Conservation (phyloP, 2,888 invertebrate genomes). For the Ophion slaviceki region DNA sequence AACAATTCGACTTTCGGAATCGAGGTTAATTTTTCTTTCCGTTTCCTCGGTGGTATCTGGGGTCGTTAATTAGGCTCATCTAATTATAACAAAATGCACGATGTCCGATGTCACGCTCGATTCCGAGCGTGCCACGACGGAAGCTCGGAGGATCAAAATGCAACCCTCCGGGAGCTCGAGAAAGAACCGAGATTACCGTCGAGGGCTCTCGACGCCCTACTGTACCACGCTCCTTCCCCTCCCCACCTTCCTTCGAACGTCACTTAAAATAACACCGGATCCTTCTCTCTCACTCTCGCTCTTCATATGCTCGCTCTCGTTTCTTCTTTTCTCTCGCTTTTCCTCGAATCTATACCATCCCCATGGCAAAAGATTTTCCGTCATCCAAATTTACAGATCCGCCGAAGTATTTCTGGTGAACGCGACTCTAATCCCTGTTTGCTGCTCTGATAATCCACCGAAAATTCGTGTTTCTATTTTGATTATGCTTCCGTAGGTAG, state of each 20-base stretch:
- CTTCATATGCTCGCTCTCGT: not conserved
- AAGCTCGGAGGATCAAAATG: slow-evolving; percentile 81
- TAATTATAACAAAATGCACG: slow-evolving; percentile 79
- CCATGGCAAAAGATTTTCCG: slow-evolving; percentile 52
- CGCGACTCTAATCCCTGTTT: slow-evolving; percentile 52
- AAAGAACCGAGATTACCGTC: slow-evolving; percentile 80
- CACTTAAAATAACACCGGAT: slow-evolving; percentile 80
- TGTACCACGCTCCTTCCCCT: slow-evolving; percentile 22
- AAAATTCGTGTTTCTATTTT: slow-evolving; percentile 63
- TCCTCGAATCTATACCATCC: slow-evolving; percentile 35
- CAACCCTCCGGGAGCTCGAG: slow-evolving; percentile 74
- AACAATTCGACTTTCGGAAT: slow-evolving; percentile 17
- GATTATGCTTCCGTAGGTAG: slow-evolving; percentile 36
- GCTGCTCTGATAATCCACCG: slow-evolving; percentile 56
- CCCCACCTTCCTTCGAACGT: slow-evolving; percentile 64
- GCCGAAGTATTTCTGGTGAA: slow-evolving; percentile 59
- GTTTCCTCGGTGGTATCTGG: slow-evolving; percentile 8
- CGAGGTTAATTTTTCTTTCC: slow-evolving; percentile 29
- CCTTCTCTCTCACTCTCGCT: not conserved
- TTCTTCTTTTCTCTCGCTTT: not conserved
- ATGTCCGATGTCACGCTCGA: slow-evolving; percentile 68
- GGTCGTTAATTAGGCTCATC: slow-evolving; percentile 78
- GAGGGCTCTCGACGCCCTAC: slow-evolving; percentile 75
- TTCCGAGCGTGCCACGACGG: slow-evolving; percentile 79
- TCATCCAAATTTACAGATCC: slow-evolving; percentile 60